These are phyloP conservation scores for Sarcophaga subvicina DNA, from an alignment of 2,888 invertebrate genomes.

Conservation along the genomic window DNA sequence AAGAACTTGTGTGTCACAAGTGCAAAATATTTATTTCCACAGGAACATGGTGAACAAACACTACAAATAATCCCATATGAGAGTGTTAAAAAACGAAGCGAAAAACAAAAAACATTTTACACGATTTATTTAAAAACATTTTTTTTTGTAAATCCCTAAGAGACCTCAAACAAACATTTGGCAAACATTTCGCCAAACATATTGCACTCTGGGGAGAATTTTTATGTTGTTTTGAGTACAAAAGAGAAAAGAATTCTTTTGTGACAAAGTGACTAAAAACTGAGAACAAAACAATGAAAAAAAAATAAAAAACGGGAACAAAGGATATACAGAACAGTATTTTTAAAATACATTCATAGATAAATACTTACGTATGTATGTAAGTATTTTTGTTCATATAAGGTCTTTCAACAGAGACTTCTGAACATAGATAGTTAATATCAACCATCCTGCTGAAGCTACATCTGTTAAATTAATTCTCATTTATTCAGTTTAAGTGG, in stretches of 20 bases:
- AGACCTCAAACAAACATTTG: conserved; percentile 8
- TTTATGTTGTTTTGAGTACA: conserved; percentile 34
- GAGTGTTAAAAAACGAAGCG: too few relatives aligned
- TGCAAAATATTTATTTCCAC: too few relatives aligned
- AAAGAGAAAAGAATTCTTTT: conserved; percentile 34
- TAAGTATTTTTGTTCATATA: too few relatives aligned
- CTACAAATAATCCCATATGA: too few relatives aligned
- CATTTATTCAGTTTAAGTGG: neutral
- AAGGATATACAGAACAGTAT: neutral
- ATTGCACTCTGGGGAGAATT: conserved; percentile 56
- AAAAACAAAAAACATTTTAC: too few relatives aligned
- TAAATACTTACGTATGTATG: neutral
- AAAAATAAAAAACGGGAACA: neutral
- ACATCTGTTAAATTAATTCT: too few relatives aligned
- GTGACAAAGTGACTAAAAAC: conserved; percentile 52
- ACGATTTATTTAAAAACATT: too few relatives aligned
- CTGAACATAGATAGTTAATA: too few relatives aligned
- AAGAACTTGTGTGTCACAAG: too few relatives aligned
- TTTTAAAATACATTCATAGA: neutral
- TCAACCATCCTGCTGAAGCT: too few relatives aligned
- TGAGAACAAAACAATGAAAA: conserved; percentile 10
- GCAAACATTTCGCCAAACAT: conserved; percentile 23
- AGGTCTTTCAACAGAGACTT: too few relatives aligned
- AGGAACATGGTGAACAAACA: too few relatives aligned
- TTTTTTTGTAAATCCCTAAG: conserved; percentile 48